phyloP scores from a whole-genome alignment of 64 coral and sea anemone genomes.

The Platygyra sinensis region DNA sequence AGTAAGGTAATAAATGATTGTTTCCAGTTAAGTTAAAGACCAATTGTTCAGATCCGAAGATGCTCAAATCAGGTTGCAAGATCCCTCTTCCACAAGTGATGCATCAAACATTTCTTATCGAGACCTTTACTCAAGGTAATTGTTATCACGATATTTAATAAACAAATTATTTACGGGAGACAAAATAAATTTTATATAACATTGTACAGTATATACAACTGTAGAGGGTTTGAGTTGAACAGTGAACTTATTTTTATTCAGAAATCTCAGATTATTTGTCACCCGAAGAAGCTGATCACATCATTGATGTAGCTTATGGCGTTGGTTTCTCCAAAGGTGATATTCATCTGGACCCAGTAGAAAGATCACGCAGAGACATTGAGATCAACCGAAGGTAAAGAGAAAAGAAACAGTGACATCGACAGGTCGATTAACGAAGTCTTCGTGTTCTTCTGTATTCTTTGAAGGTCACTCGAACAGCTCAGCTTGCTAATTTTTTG shows the following conservation, averaged over 20 bases:
- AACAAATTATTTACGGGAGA: no score
- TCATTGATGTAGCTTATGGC: conserved; percentile 33
- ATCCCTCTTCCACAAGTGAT: conserved; percentile 66
- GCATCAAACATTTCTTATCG: conserved; percentile 88
- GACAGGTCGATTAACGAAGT: no score
- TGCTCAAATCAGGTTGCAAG: no score
- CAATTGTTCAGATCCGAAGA: no score
- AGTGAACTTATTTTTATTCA: background rate
- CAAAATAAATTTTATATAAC: no score
- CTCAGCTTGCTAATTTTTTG: conserved; percentile 75
- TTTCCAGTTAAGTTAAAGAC: no score
- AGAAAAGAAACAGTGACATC: no score
- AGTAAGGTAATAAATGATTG: no score
- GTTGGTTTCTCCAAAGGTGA: conserved; percentile 53
- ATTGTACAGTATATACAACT: no score
- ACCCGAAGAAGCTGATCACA: conserved; percentile 59
- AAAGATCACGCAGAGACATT: conserved; percentile 39
- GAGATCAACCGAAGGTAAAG: conserved; percentile 66
- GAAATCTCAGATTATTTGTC: conserved; percentile 67
- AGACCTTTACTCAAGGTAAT: conserved; percentile 92
- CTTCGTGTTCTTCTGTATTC: background rate
- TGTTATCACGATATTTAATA: no score
- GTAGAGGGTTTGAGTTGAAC: conserved; percentile 39
- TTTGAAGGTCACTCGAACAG: conserved; percentile 81
- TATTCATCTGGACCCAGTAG: conserved; percentile 61